Conservation (phyloP, 2,888 invertebrate genomes). For the Pyrrhia umbra region DNA sequence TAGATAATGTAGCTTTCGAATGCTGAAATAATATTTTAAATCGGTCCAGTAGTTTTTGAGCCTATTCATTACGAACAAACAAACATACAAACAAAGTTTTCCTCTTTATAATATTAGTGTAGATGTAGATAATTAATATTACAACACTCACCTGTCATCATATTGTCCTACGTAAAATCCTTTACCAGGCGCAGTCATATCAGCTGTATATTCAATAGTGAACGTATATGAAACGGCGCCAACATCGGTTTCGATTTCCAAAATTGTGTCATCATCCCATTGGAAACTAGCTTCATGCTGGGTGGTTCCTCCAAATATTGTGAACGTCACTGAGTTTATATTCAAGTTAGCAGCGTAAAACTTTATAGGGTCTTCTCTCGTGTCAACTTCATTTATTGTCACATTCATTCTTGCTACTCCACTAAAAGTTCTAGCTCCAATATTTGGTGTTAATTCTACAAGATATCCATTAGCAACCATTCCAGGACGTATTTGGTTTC, state of each 20-base stretch:
- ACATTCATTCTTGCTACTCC: conserved; percentile 69
- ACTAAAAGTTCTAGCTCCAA: conserved; percentile 64
- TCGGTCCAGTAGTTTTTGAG: too few relatives aligned
- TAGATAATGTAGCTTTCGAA: too few relatives aligned
- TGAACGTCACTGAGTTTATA: conserved; percentile 65
- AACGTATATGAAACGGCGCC: conserved; percentile 66
- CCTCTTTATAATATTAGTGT: too few relatives aligned
- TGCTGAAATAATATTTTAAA: too few relatives aligned
- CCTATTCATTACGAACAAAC: too few relatives aligned
- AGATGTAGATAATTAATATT: too few relatives aligned
- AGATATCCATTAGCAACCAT: conserved; percentile 68
- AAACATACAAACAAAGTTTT: too few relatives aligned
- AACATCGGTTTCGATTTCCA: conserved; percentile 68
- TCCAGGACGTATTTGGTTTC: conserved; percentile 73
- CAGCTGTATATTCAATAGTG: conserved; percentile 71
- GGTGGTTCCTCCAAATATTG: conserved; percentile 62
- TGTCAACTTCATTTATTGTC: conserved; percentile 57
- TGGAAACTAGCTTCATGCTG: conserved; percentile 55
- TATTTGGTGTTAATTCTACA: conserved; percentile 68
- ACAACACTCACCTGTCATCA: conserved; percentile 68
- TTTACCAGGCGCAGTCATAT: conserved; percentile 57
- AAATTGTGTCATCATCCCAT: conserved; percentile 68
- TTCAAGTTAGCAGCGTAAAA: conserved; percentile 69
- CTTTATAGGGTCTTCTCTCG: conserved; percentile 67
- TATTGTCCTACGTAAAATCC: conserved; percentile 71